phyloP scores from a whole-genome alignment of 2,113 vertebrate species.

The Phalacrocorax carbo region DNA sequence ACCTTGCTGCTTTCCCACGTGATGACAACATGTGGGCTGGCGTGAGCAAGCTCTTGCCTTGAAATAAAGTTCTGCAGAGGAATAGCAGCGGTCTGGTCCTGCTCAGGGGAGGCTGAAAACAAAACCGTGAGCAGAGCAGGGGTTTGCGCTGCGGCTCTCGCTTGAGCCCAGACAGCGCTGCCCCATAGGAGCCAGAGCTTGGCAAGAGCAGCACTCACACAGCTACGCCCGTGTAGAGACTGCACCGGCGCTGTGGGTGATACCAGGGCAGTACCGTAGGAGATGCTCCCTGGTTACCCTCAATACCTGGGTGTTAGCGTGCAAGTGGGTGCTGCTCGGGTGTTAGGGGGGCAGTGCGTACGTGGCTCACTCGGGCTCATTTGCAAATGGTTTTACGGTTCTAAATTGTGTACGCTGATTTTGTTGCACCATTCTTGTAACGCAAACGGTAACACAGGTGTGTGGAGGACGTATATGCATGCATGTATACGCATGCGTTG shows the following conservation, averaged over 20 bases:
- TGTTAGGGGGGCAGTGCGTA: fast-evolving
- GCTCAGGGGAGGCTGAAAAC: not conserved
- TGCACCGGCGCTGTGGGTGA: fast-evolving
- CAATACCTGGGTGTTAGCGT: fast-evolving
- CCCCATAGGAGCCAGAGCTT: not conserved
- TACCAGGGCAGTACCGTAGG: fast-evolving
- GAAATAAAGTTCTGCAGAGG: not conserved
- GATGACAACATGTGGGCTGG: not conserved
- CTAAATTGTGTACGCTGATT: fast-evolving
- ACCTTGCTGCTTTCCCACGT: too few species aligned
- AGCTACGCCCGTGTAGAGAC: fast-evolving
- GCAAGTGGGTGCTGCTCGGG: fast-evolving
- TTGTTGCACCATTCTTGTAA: fast-evolving
- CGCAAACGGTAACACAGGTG: fast-evolving
- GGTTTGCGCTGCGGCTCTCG: not conserved
- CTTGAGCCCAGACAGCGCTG: too few species aligned
- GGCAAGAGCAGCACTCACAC: not conserved
- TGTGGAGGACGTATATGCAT: not conserved
- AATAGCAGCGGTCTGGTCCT: not conserved
- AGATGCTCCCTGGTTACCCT: not conserved
- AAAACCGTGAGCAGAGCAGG: not conserved
- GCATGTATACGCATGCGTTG: fast-evolving
- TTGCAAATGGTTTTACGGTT: not conserved
- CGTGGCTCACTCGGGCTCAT: too few species aligned
- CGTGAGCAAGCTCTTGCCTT: not conserved